Evolutionary conservation across 2,113 vertebrate genomes (phyloP), one percentile per base, ranked within the genome.

Genomic region (Manacus vitellinus): DNA sequence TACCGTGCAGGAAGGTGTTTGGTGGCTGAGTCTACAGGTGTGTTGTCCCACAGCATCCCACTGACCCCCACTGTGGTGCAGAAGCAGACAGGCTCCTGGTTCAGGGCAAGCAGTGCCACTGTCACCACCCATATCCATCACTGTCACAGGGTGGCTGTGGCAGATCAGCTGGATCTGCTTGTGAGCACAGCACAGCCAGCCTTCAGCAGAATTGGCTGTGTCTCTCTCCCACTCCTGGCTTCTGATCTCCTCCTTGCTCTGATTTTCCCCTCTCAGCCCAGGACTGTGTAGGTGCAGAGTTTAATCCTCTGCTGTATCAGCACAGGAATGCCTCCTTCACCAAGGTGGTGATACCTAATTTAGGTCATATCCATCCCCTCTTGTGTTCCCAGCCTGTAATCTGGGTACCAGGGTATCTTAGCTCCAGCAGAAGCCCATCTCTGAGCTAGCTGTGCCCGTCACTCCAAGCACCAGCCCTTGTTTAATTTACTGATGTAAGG

Each of bases 61-160:
- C 58, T 54, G 51, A 28, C 14, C 30, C 17, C 13, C 1, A 2
- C 8, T 24, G 68, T 0, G 0, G 54, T 27, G 8, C 12, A 8
- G 77, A 49, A 75, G 27, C 67, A 71, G 28, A 12, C 0, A 7
- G 49, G 35, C 30, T 82, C 24, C 78, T 39, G 76, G 44, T 44
- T 80, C 81, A 37, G 46, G 31, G 58, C 31, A 17, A 33, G 30
- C 22, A 15, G 27, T 16, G 54, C 68, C 65, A 54, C 73, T 55
- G 24, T 13, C 35, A 30, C 54, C 47, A 18, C 44, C 35, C 2
- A 0, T 31, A 25, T 35, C 31, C 55, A 12, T 59, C 59, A 11
- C 28, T 2, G 5, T 12, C 77, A 17, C 3, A 0, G 24, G 27
- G 9, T 5, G 9, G 11, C 44, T 59, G 71, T 19, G 41, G 27